Conservation (phyloP, 2,113 vertebrate species). For the Poicephalus gulielmi region DNA sequence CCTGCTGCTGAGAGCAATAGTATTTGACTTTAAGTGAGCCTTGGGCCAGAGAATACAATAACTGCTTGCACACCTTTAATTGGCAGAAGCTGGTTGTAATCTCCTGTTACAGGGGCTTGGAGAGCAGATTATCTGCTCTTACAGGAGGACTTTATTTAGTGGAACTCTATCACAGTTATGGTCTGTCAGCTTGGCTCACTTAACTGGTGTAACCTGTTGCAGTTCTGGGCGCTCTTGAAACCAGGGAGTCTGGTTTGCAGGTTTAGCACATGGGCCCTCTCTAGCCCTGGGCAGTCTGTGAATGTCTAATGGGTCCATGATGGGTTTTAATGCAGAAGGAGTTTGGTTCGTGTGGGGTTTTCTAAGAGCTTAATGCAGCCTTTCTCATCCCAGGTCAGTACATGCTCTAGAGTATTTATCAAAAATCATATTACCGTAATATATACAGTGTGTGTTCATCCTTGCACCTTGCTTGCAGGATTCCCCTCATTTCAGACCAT, state of each 20-base stretch:
- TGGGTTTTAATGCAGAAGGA: background rate
- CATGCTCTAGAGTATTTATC: background rate
- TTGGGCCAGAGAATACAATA: background rate
- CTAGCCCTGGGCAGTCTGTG: background rate
- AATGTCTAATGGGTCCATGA: background rate
- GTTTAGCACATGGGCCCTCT: background rate
- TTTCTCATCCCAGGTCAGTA: background rate
- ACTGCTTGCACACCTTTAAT: background rate
- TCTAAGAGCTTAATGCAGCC: background rate
- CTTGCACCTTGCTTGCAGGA: background rate
- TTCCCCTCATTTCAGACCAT: background rate
- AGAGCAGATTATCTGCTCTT: background rate
- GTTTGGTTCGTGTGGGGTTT: background rate
- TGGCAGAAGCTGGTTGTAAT: background rate
- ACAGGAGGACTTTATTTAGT: fast-evolving
- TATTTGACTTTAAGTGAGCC: background rate
- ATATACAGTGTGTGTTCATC: background rate
- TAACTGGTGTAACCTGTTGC: background rate
- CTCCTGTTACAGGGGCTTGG: background rate
- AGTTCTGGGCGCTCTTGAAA: background rate
- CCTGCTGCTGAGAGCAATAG: background rate
- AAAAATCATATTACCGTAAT: background rate
- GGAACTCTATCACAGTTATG: fast-evolving
- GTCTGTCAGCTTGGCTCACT: background rate
- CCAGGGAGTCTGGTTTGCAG: background rate